phyloP scores from a whole-genome alignment of 1,140 invertebrate species.

The Batillaria attramentaria region DNA sequence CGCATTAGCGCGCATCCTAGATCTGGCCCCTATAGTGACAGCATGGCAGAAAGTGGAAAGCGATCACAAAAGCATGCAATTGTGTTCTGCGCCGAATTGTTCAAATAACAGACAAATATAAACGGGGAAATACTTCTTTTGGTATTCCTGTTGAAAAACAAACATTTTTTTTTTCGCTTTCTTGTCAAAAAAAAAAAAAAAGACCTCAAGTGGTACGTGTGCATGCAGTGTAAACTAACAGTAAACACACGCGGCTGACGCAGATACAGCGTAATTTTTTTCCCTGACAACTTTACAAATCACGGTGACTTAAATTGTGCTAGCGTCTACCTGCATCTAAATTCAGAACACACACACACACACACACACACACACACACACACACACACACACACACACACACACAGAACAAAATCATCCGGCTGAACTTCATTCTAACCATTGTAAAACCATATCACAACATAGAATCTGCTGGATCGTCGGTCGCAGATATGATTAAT shows the following conservation, averaged over 20 bases:
- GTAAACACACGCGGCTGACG: background rate
- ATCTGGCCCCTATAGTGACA: too few relatives aligned
- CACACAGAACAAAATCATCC: background rate
- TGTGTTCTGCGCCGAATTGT: too few relatives aligned
- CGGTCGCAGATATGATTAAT: background rate
- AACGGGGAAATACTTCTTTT: too few relatives aligned
- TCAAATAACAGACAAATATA: too few relatives aligned
- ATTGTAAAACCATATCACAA: too few relatives aligned
- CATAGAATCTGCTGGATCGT: background rate
- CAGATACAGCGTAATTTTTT: background rate
- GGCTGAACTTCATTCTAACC: too few relatives aligned
- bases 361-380: background rate
- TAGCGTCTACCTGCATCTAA: background rate
- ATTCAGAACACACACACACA: background rate
- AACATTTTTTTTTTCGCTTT: too few relatives aligned
- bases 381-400: conserved; percentile 5
- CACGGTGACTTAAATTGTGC: background rate
- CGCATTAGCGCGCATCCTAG: too few relatives aligned
- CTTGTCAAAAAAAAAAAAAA: background rate
- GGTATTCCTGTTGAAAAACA: too few relatives aligned
- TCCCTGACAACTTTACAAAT: background rate
- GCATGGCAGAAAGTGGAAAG: too few relatives aligned
- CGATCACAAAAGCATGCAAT: too few relatives aligned
- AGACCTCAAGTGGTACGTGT: background rate
- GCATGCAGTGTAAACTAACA: background rate